Conservation (phyloP, 2,888 invertebrate genomes). For the Nemurella pictetii region DNA sequence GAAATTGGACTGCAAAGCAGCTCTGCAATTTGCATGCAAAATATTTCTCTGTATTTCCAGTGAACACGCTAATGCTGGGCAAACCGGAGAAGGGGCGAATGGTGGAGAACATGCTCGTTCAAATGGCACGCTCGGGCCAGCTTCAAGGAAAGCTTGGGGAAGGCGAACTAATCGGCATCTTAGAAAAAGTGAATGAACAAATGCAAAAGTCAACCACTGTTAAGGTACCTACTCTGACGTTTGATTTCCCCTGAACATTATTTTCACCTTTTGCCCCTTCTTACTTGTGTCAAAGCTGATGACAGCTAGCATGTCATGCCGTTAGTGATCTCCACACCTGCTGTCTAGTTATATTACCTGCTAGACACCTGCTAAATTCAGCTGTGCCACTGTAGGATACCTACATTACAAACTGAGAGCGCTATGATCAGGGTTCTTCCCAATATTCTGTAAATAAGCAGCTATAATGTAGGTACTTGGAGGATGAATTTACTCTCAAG, state of each 20-base stretch:
- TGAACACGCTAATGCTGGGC: conserved; percentile 90
- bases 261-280: too few species aligned
- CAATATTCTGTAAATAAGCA: too few species aligned
- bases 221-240: conserved; percentile 55
- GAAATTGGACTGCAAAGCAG: not conserved
- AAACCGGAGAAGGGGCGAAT: conserved; percentile 95
- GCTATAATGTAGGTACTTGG: too few species aligned
- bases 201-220: conserved; percentile 77
- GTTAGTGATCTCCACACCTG: too few species aligned
- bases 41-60: conserved; percentile 56
- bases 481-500: too few species aligned
- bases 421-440: too few species aligned
- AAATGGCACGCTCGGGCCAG: conserved; percentile 94
- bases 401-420: too few species aligned
- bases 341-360: too few species aligned
- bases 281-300: not conserved
- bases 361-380: too few species aligned
- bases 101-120: conserved; percentile 91
- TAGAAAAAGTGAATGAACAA: conserved; percentile 86
- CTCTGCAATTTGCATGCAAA: too few species aligned
- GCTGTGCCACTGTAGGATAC: too few species aligned
- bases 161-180: conserved; percentile 77
- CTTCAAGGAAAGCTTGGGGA: conserved; percentile 81
- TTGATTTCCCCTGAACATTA: too few species aligned
- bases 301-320: not conserved